Conservation (phyloP, 2,888 invertebrate genomes). For the Exephanes ischioxanthus region DNA sequence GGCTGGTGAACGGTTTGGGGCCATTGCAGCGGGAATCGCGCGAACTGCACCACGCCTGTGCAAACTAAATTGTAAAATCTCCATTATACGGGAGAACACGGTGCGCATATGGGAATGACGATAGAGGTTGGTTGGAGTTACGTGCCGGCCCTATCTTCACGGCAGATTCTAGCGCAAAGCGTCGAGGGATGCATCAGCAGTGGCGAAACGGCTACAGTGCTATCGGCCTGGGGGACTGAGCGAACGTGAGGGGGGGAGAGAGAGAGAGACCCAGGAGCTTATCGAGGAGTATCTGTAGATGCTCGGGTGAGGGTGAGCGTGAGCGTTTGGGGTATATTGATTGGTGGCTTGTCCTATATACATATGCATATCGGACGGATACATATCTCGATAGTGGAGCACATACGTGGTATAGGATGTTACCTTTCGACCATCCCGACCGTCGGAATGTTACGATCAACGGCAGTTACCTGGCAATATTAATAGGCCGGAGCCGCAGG, state of each 20-base stretch:
- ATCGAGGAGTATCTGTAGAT: constrained; percentile 69
- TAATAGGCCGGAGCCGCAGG: constrained; percentile 22
- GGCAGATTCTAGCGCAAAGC: constrained; percentile 39
- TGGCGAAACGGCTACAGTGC: constrained; percentile 25
- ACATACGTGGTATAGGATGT: constrained; percentile 20
- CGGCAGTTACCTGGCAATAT: constrained; percentile 65
- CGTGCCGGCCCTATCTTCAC: constrained; percentile 44
- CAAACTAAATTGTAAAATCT: constrained; percentile 70
- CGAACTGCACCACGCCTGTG: constrained; percentile 63
- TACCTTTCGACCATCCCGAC: constrained; percentile 47
- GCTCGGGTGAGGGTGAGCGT: constrained; percentile 48
- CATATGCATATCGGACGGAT: constrained; percentile 21
- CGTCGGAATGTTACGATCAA: constrained; percentile 67
- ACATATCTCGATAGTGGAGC: constrained; percentile 16
- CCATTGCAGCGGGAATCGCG: constrained; percentile 43
- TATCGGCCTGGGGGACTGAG: constrained; percentile 33
- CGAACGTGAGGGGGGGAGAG: constrained; percentile 26
- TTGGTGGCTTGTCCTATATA: constrained; percentile 71
- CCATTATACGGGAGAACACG: constrained; percentile 47
- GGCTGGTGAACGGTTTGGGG: constrained; percentile 6
- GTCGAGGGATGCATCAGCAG: constrained; percentile 33
- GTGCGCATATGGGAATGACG: constrained; percentile 67
- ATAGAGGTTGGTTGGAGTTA: constrained; percentile 30
- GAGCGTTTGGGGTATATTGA: constrained; percentile 72
- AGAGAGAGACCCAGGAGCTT: constrained; percentile 57